Evolutionary conservation across 2,113 vertebrate species (phyloP), one percentile per base, ranked within the genome.

Genomic region (Verasper variegatus): DNA sequence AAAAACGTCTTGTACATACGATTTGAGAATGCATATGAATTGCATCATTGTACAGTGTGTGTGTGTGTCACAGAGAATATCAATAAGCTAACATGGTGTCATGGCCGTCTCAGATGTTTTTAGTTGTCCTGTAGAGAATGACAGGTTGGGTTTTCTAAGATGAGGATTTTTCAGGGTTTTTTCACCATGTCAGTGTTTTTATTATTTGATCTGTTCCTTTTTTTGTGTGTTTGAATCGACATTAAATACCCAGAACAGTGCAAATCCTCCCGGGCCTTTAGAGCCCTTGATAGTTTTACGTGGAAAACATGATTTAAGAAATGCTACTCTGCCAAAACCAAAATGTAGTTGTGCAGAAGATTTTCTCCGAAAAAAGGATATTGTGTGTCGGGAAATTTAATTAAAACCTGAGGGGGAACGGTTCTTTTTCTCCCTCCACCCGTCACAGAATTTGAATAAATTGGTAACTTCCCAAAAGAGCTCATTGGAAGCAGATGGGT

Each of bases 1-100:
- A 27, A 31, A 79, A 79, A 76, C 66, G 80, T 26, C 64, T 83
- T 82, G 81, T 88, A 86, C 59, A 84, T 78, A 83, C 45, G 71
- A 23, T 68, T 37, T 66, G 54, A 74, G 3, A 88, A 82, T 85
- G 71, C 80, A 73, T 82, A 83, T 82, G 63, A 85, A 69, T 60
- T 82, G 78, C 82, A 62, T 85, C 62, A 27, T 76, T 85, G 85
- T 85, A 81, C 70, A 76, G 70, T 75, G 11, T 54, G 55, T 79
- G 42, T 61, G 21, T 31, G 31, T 31, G 31, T 77, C 74, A 37
- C 35, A 37, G 66, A 9, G 61, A 85, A 42, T 64, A 85, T 62
- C 67, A 85, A 35, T 64, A 63, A 76, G 65, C 68, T 64, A 73
- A 72, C 65, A 21, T 68, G 68, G 63, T 56, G 14, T 68, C 21